Evolutionary conservation across 2,797 vertebrate species (phyloP).

Genomic region (Acomys russatus): DNA sequence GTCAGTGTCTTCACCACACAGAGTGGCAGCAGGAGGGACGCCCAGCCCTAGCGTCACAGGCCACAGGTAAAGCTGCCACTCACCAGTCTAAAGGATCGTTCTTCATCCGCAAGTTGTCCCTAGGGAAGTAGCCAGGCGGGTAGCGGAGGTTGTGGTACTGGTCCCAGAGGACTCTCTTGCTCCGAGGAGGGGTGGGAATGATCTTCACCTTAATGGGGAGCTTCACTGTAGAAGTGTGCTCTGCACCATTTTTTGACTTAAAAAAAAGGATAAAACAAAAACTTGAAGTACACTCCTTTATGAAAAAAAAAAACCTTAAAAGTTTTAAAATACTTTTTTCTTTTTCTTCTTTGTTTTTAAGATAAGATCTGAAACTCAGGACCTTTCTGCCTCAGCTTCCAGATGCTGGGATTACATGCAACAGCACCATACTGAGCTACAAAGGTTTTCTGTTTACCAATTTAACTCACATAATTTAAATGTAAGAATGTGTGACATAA

Average conservation of each 20-base stretch:
- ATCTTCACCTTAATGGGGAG: slow-evolving; percentile 99
- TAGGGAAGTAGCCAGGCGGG: slow-evolving; percentile 98
- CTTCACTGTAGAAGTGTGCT: slow-evolving; percentile 97
- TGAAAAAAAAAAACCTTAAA: not conserved
- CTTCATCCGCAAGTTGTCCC: slow-evolving; percentile 99
- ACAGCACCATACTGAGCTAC: not conserved
- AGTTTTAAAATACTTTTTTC: not conserved
- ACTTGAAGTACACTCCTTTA: slow-evolving; percentile 34
- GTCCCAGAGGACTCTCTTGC: slow-evolving; percentile 98
- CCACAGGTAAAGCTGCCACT: not conserved
- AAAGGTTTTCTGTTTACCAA: not conserved
- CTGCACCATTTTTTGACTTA: slow-evolving; percentile 94
- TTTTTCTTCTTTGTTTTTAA: not conserved
- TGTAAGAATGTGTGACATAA: not conserved
- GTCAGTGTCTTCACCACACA: not conserved
- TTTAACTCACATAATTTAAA: slow-evolving; percentile 2
- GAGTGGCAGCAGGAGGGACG: too few species aligned
- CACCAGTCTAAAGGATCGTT: slow-evolving; percentile 99
- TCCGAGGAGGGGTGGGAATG: slow-evolving; percentile 97
- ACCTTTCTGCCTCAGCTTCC: not conserved
- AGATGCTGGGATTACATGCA: not conserved
- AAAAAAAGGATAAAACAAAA: slow-evolving; percentile 63
- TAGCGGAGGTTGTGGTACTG: slow-evolving; percentile 99
- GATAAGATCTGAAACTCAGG: not conserved
- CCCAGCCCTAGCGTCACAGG: too few species aligned